These are phyloP conservation scores for Trididemnum miniatum DNA, from an alignment of 23 tunicate species.

Conservation along the genomic window DNA sequence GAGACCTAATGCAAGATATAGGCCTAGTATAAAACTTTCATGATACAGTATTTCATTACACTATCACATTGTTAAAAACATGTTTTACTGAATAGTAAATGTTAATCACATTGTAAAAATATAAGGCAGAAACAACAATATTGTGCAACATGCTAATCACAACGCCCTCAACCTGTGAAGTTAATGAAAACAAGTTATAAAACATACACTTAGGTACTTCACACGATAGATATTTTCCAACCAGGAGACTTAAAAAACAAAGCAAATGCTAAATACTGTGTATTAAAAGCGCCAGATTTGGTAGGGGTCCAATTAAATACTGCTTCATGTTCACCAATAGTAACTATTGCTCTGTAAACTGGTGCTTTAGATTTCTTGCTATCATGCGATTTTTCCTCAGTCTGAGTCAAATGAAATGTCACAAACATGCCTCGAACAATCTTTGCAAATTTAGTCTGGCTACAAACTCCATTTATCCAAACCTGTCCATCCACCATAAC, in stretches of 20 bases:
- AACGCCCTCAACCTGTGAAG: too few relatives aligned
- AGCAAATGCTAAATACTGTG: constrained; percentile 54
- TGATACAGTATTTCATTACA: too few relatives aligned
- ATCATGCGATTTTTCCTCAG: neutral
- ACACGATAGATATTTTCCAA: constrained; percentile 65
- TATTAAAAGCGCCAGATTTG: constrained; percentile 30
- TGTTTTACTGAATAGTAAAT: too few relatives aligned
- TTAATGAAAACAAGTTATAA: too few relatives aligned
- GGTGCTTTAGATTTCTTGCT: constrained; percentile 23
- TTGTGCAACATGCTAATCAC: too few relatives aligned
- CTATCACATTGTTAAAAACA: too few relatives aligned
- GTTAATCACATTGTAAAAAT: too few relatives aligned
- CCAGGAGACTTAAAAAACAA: constrained; percentile 59
- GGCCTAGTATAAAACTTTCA: too few relatives aligned
- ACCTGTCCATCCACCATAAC: constrained; percentile 61
- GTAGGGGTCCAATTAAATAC: constrained; percentile 83
- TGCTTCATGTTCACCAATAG: constrained; percentile 74
- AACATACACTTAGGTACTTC: too few relatives aligned
- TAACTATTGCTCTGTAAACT: constrained; percentile 47
- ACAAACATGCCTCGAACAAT: constrained; percentile 53
- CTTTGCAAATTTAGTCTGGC: constrained; percentile 64
- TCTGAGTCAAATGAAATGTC: constrained; percentile 40
- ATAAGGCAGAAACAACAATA: too few relatives aligned
- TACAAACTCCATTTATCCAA: constrained; percentile 69
- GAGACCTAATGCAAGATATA: too few relatives aligned